These are phyloP conservation scores for Dasypus novemcinctus DNA, from an alignment of 2,113 vertebrate species.

Conservation along the genomic window DNA sequence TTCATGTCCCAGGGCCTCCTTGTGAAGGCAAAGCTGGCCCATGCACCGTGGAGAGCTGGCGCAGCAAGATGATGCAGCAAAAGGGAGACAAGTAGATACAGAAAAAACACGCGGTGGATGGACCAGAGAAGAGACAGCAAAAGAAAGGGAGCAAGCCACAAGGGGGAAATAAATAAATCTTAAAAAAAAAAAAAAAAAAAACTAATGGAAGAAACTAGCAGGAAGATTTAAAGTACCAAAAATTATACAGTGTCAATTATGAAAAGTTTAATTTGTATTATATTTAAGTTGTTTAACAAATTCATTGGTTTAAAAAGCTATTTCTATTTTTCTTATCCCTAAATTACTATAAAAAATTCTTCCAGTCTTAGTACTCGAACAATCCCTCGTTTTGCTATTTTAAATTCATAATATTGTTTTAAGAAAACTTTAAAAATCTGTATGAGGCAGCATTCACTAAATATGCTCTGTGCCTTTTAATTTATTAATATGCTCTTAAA, in stretches of 20 bases:
- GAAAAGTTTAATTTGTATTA: background rate
- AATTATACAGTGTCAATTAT: background rate
- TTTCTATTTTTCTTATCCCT: background rate
- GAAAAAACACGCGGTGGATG: too few relatives aligned
- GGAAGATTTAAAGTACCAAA: slow-evolving; percentile 3
- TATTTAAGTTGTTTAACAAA: slow-evolving; percentile 34
- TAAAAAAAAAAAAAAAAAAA: too few relatives aligned
- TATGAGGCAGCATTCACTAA: background rate
- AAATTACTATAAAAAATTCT: background rate
- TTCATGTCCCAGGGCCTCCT: too few relatives aligned
- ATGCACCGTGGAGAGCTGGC: too few relatives aligned
- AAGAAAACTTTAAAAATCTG: background rate
- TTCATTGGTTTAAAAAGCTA: slow-evolving; percentile 10
- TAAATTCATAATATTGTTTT: background rate
- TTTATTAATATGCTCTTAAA: too few relatives aligned
- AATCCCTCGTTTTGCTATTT: background rate
- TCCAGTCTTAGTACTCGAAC: background rate
- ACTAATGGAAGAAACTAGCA: slow-evolving; percentile 5
- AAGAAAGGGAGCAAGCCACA: too few relatives aligned
- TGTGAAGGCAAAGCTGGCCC: too few relatives aligned
- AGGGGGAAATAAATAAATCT: too few relatives aligned
- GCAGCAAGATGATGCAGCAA: too few relatives aligned
- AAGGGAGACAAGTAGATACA: too few relatives aligned
- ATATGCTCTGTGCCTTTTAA: background rate
- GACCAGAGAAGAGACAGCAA: too few relatives aligned